Evolutionary conservation across 2,113 vertebrate species (phyloP).

Genomic region (Rattus norvegicus): DNA sequence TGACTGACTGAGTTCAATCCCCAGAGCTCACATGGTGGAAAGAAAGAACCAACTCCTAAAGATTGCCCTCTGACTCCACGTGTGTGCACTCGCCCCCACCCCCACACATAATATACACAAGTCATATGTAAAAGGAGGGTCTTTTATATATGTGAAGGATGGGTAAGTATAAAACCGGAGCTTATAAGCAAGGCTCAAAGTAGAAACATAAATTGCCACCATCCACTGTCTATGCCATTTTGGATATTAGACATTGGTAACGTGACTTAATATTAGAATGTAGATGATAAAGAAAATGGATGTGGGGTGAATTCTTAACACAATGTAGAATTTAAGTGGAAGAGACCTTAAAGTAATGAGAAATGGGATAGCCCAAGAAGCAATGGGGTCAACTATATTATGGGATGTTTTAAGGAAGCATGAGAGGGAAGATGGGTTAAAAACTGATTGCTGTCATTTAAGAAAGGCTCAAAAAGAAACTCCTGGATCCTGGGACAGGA

Average conservation of each 20-base stretch:
- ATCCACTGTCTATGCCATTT: not conserved
- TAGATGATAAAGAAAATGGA: not conserved
- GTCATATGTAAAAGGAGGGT: not conserved
- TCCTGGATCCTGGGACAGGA: not conserved
- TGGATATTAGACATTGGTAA: not conserved
- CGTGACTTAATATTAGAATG: slow-evolving; percentile 16
- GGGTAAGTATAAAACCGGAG: not conserved
- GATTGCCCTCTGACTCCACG: not conserved
- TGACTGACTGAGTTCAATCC: not conserved
- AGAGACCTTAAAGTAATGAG: not conserved
- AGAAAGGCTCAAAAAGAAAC: slow-evolving; percentile 1
- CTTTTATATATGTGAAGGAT: not conserved
- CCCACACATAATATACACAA: not conserved
- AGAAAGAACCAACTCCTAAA: not conserved
- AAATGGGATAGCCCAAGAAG: not conserved
- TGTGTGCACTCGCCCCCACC: not conserved
- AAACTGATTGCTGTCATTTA: not conserved
- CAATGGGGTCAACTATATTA: not conserved
- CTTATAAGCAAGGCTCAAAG: not conserved
- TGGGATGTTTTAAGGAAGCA: not conserved
- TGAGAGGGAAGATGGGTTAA: not conserved
- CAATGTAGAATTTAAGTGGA: not conserved
- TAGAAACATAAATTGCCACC: not conserved
- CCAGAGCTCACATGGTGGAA: not conserved
- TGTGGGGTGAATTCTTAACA: not conserved